Base-by-base conservation (phyloP, 92 coral and sea anemone genomes). In the Porites lobata region DNA sequence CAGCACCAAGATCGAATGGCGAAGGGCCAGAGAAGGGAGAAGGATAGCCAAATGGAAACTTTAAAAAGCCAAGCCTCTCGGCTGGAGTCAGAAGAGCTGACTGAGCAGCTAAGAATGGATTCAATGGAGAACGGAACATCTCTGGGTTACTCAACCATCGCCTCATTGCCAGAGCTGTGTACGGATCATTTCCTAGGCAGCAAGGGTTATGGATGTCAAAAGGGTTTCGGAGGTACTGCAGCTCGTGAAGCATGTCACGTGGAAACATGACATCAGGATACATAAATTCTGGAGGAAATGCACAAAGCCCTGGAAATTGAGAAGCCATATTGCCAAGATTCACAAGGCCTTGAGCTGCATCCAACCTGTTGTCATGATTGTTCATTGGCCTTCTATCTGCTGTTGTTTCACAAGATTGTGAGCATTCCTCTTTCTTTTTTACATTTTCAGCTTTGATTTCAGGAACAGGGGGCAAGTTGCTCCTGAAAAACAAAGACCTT, bases 331-430 rank as follows among this genome's bases (percentile, higher is more conserved):
- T 72, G 51, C 96, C 96, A 56, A 95, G 94, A 50, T 92, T 95
- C 77, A 95, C 96, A 32, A 95, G 96, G 54, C 98, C 96, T 65
- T 95, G 90, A 75, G 98, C 98, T 11, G 98, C 98, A 77, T 95
- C 98, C 21, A 95, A 85, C 77, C 98, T 93, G 93, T 86, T 95
- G 94, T 95, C 98, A 18, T 79, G 94, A 20, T 78, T 79, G 43
- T 85, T 81, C 68, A 90, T 85, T 11, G 90, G 88, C 65, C 95
- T 91, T 75, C 94, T 88, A 29, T 76, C 87, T 69, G 86, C 58
- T 38, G 84, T 17, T 56, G 84, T 19, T 9, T 91, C 94, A 75
- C 85, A 85, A 69, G 87, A 43, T 53, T 85, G 88, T 5, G 78
- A 12, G 29, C 84, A 59, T 20, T 90, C 94, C 22, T 87, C 92